Conservation (phyloP, 2,797 vertebrate species). For the Avahi laniger region DNA sequence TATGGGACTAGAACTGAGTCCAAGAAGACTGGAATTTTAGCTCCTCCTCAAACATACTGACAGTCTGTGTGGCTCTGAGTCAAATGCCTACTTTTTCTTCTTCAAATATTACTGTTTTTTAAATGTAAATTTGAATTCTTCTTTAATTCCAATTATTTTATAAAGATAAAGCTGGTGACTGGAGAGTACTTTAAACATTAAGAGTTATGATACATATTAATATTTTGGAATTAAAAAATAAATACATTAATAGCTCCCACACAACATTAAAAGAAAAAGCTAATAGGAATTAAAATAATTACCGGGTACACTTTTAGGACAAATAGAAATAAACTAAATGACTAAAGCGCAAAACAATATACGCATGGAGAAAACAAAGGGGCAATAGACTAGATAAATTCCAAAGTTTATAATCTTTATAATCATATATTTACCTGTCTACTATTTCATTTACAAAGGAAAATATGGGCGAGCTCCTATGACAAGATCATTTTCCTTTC, state of each 20-base stretch:
- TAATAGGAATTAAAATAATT: neutral
- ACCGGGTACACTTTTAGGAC: neutral
- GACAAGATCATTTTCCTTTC: slow-evolving; percentile 22
- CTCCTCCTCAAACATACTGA: slow-evolving; percentile 11
- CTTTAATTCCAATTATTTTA: slow-evolving; percentile 1
- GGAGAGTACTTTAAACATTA: slow-evolving; percentile 31
- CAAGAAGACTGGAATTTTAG: slow-evolving; percentile 45
- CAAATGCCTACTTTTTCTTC: slow-evolving; percentile 11
- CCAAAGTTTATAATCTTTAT: slow-evolving; percentile 24
- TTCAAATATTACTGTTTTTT: slow-evolving; percentile 9
- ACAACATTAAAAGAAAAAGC: neutral
- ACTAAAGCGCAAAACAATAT: neutral
- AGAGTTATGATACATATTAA: neutral
- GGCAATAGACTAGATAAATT: neutral
- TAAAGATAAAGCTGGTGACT: slow-evolving; percentile 14
- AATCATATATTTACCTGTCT: neutral
- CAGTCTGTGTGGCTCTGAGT: neutral
- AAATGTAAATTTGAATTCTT: neutral
- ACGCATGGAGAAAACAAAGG: neutral
- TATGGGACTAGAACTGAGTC: neutral
- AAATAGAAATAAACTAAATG: slow-evolving; percentile 34
- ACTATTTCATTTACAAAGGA: neutral
- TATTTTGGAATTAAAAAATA: slow-evolving; percentile 1
- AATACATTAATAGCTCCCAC: neutral
- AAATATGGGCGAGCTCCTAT: neutral